Base-by-base conservation (phyloP, 2,797 vertebrate genomes). In the Coranthus polyacanthus region DNA sequence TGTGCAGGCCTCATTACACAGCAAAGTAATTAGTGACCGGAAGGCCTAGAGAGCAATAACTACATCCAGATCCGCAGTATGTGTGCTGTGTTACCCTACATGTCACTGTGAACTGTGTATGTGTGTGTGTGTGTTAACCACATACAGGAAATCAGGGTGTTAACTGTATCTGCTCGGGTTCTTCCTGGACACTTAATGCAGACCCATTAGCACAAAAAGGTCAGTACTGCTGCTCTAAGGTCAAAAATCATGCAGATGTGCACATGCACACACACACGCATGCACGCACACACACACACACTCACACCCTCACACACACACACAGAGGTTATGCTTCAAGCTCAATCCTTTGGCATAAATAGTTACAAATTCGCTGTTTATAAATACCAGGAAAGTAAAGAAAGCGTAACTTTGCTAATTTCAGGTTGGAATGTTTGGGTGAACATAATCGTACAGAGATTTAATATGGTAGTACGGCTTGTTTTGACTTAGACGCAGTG, bases 11-110 rank as follows among this genome's bases (percentile, higher is more conserved):
- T 87, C 72, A 59, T 83, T 87, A 81, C 43, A 64, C 45, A 65
- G 49, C 52, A 45, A 39, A 43, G 60, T 78, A 79, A 82, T 90
- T 77, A 82, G 46, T 79, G 74, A 81, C 78, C 44, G 57, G 38
- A 82, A 71, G 68, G 37, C 46, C 20, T 12, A 72, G 58, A 78
- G 55, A 78, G 67, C 66, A 68, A 34, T 82, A 81, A 84, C 44
- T 69, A 50, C n/a, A 59, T 52, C 75, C 81, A 86, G 81, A 79
- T 20, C 54, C 61, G 18, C 55, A 68, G 62, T 32, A 26, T 43
- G 32, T 24, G 11, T 56, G 63, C 39, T 45, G 43, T 17, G 16
- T 21, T 57, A 59, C 44, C 44, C 26, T 66, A 49, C 3, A 2
- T 44, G 51, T 49, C 12, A 29, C 37, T 60, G 58, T 0, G 21